A percentile compares a stretch with the other conserved stretches of the same genome.
These are phyloP conservation scores for Cylloceria caligata DNA, from an alignment of 2,888 invertebrate genomes.

Conservation along the genomic window DNA sequence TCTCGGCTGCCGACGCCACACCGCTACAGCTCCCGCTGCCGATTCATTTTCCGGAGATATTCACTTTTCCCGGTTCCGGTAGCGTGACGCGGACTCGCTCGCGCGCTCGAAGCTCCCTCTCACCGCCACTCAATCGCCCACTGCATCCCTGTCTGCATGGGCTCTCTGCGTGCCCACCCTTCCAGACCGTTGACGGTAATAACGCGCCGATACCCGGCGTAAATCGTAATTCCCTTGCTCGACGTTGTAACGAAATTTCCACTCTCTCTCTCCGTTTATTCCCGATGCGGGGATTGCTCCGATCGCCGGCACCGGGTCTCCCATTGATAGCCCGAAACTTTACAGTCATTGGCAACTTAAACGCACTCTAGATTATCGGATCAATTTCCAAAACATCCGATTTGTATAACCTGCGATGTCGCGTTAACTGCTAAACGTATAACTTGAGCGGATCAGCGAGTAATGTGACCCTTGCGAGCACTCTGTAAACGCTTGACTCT, in stretches of 20 bases:
- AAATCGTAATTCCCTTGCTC: slow-evolving; percentile 67
- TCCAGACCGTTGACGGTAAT: slow-evolving; percentile 64
- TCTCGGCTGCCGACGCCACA: slow-evolving; percentile 41
- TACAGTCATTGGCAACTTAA: slow-evolving; percentile 2
- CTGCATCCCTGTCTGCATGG: slow-evolving; percentile 27
- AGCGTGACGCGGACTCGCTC: slow-evolving; percentile 46
- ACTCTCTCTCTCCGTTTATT: slow-evolving; percentile 30
- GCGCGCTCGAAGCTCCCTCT: slow-evolving; percentile 26
- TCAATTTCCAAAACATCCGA: no score
- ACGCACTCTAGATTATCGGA: not conserved
- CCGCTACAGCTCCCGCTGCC: slow-evolving; percentile 37
- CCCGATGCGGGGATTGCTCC: slow-evolving; percentile 32
- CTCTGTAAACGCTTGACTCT: no score
- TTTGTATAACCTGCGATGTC: no score
- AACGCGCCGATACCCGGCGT: slow-evolving; percentile 66
- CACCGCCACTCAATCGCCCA: slow-evolving; percentile 37
- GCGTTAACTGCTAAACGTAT: no score
- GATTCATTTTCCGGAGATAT: slow-evolving; percentile 74
- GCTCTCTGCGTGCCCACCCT: slow-evolving; percentile 46
- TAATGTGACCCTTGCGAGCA: no score
- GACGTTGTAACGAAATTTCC: slow-evolving; percentile 61
- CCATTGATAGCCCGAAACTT: not conserved
- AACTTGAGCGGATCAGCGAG: no score
- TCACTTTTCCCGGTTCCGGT: slow-evolving; percentile 68
- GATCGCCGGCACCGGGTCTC: not conserved